A percentile compares a stretch with the other conserved stretches of the same genome.
phyloP scores from a whole-genome alignment of 1,140 invertebrate genomes.

The Drosophila tristis region DNA sequence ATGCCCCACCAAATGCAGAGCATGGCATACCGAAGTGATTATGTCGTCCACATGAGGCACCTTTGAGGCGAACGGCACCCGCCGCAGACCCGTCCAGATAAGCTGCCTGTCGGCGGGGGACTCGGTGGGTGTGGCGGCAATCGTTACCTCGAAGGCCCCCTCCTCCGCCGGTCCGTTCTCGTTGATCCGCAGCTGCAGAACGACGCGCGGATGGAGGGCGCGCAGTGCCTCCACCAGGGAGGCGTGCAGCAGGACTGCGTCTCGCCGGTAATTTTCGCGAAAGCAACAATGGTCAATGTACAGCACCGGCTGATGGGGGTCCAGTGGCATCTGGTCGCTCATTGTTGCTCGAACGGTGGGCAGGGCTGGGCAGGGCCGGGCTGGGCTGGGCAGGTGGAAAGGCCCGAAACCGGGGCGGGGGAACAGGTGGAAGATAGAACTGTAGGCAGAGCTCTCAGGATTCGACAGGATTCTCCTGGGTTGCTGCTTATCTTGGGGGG shows the following conservation, averaged over 20 bases:
- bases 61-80: conserved; percentile 62
- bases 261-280: conserved; percentile 29
- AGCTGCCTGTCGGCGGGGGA: conserved; percentile 14
- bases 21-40: conserved; percentile 36
- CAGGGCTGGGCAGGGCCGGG: neutral
- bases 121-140: conserved; percentile 39
- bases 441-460: conserved; percentile 3
- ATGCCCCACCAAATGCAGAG: conserved; percentile 38
- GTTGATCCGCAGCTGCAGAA: conserved; percentile 67
- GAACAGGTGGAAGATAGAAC: conserved; percentile 2
- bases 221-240: conserved; percentile 46
- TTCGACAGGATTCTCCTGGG: conserved; percentile 48
- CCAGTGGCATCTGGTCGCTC: conserved; percentile 33
- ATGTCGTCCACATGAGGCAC: conserved; percentile 68
- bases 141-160: conserved; percentile 66
- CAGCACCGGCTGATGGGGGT: conserved; percentile 58
- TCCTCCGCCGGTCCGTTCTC: conserved; percentile 32
- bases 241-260: conserved; percentile 48
- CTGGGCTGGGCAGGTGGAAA: neutral
- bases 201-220: conserved; percentile 33
- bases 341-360: conserved; percentile 5
- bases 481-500: conserved; percentile 22
- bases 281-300: conserved; percentile 68
- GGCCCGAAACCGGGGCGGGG: neutral
- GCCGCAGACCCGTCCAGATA: conserved; percentile 65